Conservation (phyloP, 2,888 invertebrate species). For the Platynereis dumerilii region DNA sequence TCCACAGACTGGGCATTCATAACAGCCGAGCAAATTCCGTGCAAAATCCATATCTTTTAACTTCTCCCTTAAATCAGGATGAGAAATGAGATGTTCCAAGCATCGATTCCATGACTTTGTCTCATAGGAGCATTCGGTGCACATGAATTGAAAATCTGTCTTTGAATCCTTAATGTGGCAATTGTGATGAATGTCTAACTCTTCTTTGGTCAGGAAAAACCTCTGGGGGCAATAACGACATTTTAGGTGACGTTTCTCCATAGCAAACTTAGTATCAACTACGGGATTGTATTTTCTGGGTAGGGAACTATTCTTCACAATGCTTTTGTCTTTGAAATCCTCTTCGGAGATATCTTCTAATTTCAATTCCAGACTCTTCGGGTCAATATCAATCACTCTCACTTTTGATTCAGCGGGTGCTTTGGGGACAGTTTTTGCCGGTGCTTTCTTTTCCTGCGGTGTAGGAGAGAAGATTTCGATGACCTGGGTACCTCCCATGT, state of each 20-base stretch:
- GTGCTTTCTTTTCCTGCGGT: too few species aligned
- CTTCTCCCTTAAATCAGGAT: slow-evolving; percentile 15
- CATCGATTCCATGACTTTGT: slow-evolving; percentile 22
- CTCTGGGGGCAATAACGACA: slow-evolving; percentile 27
- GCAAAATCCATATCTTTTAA: slow-evolving; percentile 13
- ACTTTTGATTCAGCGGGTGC: too few species aligned
- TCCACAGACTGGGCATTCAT: slow-evolving; percentile 29
- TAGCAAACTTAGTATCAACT: not conserved
- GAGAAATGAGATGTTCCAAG: slow-evolving; percentile 29
- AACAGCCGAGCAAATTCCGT: slow-evolving; percentile 28
- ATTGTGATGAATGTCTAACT: slow-evolving; percentile 28
- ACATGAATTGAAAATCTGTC: slow-evolving; percentile 23
- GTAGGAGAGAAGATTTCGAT: too few species aligned
- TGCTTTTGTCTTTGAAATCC: not conserved
- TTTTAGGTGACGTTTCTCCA: slow-evolving; percentile 7
- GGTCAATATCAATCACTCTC: not conserved
- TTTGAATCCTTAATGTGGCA: slow-evolving; percentile 12
- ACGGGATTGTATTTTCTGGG: too few species aligned
- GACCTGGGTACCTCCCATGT: too few species aligned
- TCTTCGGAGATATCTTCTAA: not conserved
- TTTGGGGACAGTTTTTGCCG: too few species aligned
- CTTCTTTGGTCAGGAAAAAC: slow-evolving; percentile 25
- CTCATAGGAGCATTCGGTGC: slow-evolving; percentile 20
- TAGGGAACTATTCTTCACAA: too few species aligned
- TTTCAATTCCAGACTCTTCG: not conserved